These are phyloP conservation scores for Sanderia malayensis DNA, from an alignment of 30 jellyfish, hydroid and myxozoan species.

Conservation along the genomic window DNA sequence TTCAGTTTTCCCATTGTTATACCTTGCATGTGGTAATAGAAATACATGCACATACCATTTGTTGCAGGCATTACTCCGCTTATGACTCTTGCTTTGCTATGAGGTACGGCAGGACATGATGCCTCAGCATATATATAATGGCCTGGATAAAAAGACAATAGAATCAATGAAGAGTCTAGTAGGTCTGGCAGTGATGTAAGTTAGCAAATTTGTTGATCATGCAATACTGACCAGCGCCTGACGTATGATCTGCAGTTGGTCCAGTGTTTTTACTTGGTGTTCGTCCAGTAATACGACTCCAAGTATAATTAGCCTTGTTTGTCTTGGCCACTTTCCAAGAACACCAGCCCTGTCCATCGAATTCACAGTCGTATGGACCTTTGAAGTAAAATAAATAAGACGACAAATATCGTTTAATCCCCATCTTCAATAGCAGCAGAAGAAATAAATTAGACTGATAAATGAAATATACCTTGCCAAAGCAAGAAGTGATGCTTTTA, in stretches of 20 bases:
- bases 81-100: slow-evolving; percentile 61
- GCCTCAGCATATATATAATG: slow-evolving; percentile 71
- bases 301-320: not conserved
- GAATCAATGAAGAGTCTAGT: no score
- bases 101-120: slow-evolving; percentile 69
- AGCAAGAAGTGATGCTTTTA: no score
- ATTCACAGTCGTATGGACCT: slow-evolving; percentile 50
- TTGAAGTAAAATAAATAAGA: no score
- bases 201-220: no score
- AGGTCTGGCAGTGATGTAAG: no score
- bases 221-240: slow-evolving; percentile 39
- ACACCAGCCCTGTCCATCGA: slow-evolving; percentile 64
- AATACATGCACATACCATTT: slow-evolving; percentile 47
- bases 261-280: slow-evolving; percentile 53
- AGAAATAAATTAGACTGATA: no score
- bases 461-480: no score
- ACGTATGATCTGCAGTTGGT: slow-evolving; percentile 49
- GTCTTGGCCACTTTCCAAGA: slow-evolving; percentile 38
- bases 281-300: slow-evolving; percentile 36
- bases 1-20: slow-evolving; percentile 40
- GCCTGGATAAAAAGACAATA: not conserved
- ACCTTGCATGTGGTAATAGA: slow-evolving; percentile 86
- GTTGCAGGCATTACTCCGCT: slow-evolving; percentile 44
- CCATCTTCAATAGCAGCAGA: no score
- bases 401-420: no score